phyloP scores from a whole-genome alignment of 92 coral and sea anemone species.

The Epizoanthus rinbou region DNA sequence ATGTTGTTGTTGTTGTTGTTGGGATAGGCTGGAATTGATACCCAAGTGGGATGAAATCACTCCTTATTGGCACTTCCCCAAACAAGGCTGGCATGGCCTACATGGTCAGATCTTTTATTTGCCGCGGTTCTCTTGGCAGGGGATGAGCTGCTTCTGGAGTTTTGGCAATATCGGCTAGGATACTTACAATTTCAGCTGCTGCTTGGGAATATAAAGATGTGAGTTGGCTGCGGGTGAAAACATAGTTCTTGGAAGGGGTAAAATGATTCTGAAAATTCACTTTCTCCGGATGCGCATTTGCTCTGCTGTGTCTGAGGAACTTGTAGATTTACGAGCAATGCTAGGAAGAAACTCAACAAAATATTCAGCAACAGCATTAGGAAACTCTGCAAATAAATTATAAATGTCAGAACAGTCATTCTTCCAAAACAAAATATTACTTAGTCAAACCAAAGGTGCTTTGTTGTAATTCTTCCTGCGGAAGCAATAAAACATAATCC shows the following conservation, averaged over 20 bases:
- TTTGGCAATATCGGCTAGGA: constrained; percentile 32
- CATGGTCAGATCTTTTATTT: constrained; percentile 33
- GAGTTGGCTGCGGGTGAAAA: constrained; percentile 36
- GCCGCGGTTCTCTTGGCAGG: constrained; percentile 41
- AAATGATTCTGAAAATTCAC: constrained; percentile 49
- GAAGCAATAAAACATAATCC: constrained; percentile 64
- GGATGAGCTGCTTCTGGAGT: constrained; percentile 14
- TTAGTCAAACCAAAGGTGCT: constrained; percentile 55
- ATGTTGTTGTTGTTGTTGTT: no score
- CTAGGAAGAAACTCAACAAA: constrained; percentile 66
- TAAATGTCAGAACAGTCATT: constrained; percentile 40
- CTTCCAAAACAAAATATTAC: constrained; percentile 52
- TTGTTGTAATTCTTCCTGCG: constrained; percentile 66
- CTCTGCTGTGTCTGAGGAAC: constrained; percentile 33
- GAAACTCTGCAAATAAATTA: constrained; percentile 35
- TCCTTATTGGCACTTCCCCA: constrained; percentile 40
- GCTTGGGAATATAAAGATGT: constrained; percentile 28
- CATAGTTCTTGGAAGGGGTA: constrained; percentile 55
- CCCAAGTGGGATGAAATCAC: constrained; percentile 54
- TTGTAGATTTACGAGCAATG: constrained; percentile 44
- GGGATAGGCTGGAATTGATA: constrained; percentile 46
- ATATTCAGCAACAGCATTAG: constrained; percentile 50
- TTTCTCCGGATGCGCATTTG: constrained; percentile 36
- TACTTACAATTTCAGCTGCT: constrained; percentile 45
- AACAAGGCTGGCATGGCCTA: constrained; percentile 48